Conservation (phyloP, 2,797 vertebrate genomes). For the Vultur gryphus region DNA sequence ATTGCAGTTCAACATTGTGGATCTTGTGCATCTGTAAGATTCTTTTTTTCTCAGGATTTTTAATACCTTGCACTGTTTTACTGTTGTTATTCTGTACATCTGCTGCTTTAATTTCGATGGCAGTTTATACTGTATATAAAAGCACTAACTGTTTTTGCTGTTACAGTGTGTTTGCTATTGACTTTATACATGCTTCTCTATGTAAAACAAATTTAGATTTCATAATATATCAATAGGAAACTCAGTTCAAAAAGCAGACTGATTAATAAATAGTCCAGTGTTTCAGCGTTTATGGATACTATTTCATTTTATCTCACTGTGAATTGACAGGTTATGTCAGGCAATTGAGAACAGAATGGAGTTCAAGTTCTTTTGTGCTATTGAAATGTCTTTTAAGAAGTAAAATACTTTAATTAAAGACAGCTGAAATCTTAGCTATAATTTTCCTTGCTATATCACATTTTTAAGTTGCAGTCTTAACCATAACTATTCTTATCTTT, state of each 20-base stretch:
- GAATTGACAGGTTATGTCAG: conserved; percentile 3
- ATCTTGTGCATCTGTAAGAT: not conserved
- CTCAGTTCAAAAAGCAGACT: not conserved
- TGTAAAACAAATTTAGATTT: not conserved
- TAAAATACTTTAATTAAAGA: conserved; percentile 22
- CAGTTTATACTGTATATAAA: not conserved
- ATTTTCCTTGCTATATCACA: not conserved
- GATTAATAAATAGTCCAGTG: not conserved
- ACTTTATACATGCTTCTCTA: not conserved
- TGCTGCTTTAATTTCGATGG: not conserved
- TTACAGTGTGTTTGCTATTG: not conserved
- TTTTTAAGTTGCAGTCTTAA: not conserved
- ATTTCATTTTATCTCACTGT: not conserved
- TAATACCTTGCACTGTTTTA: not conserved
- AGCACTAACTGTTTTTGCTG: not conserved
- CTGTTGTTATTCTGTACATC: not conserved
- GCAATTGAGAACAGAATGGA: not conserved
- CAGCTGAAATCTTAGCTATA: not conserved
- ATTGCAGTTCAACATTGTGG: not conserved
- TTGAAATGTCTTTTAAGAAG: not conserved
- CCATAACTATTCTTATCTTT: not conserved
- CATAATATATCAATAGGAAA: not conserved
- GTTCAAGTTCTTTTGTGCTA: not conserved
- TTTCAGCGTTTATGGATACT: not conserved
- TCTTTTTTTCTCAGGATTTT: not conserved